Base-by-base conservation (phyloP, 2,113 vertebrate genomes). In the Nesogale talazaci region DNA sequence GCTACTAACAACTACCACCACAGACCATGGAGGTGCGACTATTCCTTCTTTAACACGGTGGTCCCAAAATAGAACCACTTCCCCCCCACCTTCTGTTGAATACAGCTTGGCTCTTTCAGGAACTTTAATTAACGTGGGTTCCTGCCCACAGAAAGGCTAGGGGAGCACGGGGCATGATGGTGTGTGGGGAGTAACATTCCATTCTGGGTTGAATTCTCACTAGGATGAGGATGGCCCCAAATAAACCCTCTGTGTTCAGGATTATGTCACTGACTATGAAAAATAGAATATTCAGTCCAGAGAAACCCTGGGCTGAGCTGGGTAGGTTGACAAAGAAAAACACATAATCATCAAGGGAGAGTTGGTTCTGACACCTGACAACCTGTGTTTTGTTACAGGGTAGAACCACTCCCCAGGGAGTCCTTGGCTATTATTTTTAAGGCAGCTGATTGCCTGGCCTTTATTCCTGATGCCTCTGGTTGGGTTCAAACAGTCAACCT, bases 41-140 rank as follows among this genome's bases (percentile, higher is more conserved):
- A 86, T 25, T 78, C 63, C 15, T 76, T 67, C 56, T 88, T 90
- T 75, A 94, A 83, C 52, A 96, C 70, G 74, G 17, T 83, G 22
- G 16, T 90, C 22, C 76, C 72, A 56, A 96, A 94, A 90, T 89
- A 93, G 40, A 72, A 12, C 25, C 56, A 22, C 92, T 77, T 92
- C 56, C 83, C 36, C 90, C 65, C 83, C 29, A 84, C 72, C 57
- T 92, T 94, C 83, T 94, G 81, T 85, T 92, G 82, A 10, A 40
- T 84, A 86, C 74, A 75, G 14, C 36, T 52, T 63, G 86, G 16
- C 67, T 81, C 11, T 92, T 94, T 92, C n/a, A 46, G 69, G 79
- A 84, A 76, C 19, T 56, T 4, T 70, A 14, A 7, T 70, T 80
- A 70, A 86, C 4, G 90, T 22, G 63, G 2, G 3, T 88, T 90